Evolutionary conservation across 2,113 vertebrate genomes (phyloP).

Genomic region (Herpailurus yagouaroundi): DNA sequence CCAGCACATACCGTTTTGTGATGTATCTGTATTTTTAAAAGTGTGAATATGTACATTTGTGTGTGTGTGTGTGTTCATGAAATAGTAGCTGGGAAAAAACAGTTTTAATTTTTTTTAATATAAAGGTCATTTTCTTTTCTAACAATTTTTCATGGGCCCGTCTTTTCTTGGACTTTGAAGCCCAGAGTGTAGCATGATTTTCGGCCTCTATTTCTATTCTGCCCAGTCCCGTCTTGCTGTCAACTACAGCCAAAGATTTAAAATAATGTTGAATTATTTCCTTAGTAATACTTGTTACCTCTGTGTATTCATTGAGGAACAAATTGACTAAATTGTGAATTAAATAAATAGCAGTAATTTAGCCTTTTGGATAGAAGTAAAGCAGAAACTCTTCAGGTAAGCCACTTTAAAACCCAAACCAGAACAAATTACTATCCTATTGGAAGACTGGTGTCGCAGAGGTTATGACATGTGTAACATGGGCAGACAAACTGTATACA

Average conservation of each 20-base stretch:
- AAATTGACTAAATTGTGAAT: conserved; percentile 39
- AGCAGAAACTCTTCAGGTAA: conserved; percentile 10
- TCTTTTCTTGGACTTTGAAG: conserved; percentile 52
- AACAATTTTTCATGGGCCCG: conserved; percentile 51
- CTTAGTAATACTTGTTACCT: conserved; percentile 19
- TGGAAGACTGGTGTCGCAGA: background rate
- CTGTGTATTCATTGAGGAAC: conserved; percentile 14
- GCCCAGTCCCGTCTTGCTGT: background rate
- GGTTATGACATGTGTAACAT: background rate
- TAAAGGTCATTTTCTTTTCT: conserved; percentile 56
- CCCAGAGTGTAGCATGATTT: conserved; percentile 10
- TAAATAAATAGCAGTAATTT: conserved; percentile 6
- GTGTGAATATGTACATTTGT: background rate
- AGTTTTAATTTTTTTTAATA: conserved; percentile 38
- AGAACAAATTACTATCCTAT: background rate
- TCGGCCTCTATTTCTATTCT: background rate
- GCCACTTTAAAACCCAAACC: conserved; percentile 34
- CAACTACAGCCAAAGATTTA: conserved; percentile 44
- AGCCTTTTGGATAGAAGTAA: conserved; percentile 62
- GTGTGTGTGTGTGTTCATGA: background rate
- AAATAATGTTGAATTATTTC: conserved; percentile 36
- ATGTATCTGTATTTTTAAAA: conserved; percentile 22
- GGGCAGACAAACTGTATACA: background rate
- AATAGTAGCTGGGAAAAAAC: conserved; percentile 42
- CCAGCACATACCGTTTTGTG: background rate